These are phyloP conservation scores for Labeo calbasu DNA, from an alignment of 2,797 vertebrate species.

Conservation along the genomic window DNA sequence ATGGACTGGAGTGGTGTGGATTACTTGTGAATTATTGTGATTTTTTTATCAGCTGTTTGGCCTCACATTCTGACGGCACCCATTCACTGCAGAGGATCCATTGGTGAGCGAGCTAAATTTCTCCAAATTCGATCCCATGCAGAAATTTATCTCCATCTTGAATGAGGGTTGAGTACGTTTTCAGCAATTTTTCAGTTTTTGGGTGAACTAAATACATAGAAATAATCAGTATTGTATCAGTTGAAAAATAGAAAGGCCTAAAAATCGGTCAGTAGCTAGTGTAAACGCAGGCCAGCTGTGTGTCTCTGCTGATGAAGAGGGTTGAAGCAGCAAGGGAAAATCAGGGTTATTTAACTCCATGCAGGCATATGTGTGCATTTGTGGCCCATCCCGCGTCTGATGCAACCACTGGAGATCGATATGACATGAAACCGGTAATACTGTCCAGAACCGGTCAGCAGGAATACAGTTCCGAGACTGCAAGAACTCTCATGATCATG, in stretches of 20 bases:
- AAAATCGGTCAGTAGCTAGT: background rate
- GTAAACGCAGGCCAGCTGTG: background rate
- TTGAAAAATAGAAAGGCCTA: background rate
- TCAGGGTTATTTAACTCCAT: background rate
- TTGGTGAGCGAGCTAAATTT: background rate
- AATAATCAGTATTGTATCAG: background rate
- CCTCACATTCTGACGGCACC: background rate
- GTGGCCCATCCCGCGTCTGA: conserved; percentile 19
- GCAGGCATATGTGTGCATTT: conserved; percentile 7
- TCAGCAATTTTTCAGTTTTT: background rate
- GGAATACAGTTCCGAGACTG: background rate
- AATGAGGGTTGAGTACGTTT: too few relatives aligned
- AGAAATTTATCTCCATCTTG: too few relatives aligned
- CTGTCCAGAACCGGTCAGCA: conserved; percentile 10
- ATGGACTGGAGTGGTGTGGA: background rate
- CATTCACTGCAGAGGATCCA: background rate
- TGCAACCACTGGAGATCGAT: conserved; percentile 20
- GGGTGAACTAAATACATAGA: background rate
- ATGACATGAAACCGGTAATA: conserved; percentile 17
- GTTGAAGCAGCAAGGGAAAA: background rate
- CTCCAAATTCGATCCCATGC: background rate
- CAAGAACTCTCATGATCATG: background rate
- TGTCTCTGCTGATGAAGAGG: background rate
- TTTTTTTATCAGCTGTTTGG: background rate
- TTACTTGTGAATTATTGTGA: conserved; percentile 4